Base-by-base conservation (phyloP, 2,797 vertebrate genomes). In the Sylvia borin region DNA sequence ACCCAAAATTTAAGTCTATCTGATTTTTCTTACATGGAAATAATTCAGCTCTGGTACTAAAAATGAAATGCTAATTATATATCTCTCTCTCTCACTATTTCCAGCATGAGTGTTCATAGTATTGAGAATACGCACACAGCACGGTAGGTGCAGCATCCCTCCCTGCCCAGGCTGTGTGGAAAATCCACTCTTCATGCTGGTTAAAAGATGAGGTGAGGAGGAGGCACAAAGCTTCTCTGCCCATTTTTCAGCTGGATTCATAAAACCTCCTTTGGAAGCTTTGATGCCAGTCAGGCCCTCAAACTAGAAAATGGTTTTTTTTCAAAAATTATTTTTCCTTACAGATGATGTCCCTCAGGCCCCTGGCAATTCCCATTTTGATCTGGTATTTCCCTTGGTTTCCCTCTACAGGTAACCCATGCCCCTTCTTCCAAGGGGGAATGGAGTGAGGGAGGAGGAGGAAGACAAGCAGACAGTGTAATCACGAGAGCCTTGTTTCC, bases 61-160 rank as follows among this genome's bases (percentile, higher is more conserved):
- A 92, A 79, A 72, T 92, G 68, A 90, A 91, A 73, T 93, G 78
- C 65, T 94, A 83, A 87, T 95, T 91, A 75, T 88, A 47, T 91
- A 5, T 86, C 7, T 78, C 40, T 68, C 8, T 77, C 20, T 53
- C 75, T 78, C 66, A 19, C 73, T 81, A n/a, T 85, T 94, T 94
- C 79, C 42, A 88, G 32, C 3, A 0, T 48, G 43, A 81, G 51
- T 22, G 26, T 90, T 94, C 55, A 20, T 90, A 90, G 58, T 73
- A 84, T 57, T 84, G 67, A n/a, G 71, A 87, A 67, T 66, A 80
- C 0, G 1, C 73, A 79, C 68, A 26, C 42, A 45, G 47, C 5
- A 0, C 4, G 11, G 55, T 78, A 60, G 54, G 55, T 92, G 70
- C 83, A 88, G 54, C 76, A 78, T 83, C 79, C 34, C 7, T 77